Conservation (phyloP, 1,140 invertebrate species). For the Procambarus virginalis region DNA sequence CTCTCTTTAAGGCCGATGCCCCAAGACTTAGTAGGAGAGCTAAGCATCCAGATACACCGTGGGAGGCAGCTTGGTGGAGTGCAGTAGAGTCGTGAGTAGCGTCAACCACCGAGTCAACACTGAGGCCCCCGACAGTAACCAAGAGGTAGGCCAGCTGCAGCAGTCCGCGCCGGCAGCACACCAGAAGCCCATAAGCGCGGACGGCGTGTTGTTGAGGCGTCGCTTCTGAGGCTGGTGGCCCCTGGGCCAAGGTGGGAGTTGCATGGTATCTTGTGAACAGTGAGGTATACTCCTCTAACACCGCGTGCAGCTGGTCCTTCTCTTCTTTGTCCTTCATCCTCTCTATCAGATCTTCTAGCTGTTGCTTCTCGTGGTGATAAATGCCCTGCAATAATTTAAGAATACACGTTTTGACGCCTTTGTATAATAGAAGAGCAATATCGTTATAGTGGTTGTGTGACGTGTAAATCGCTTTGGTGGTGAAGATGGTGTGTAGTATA, state of each 20-base stretch:
- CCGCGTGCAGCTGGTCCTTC: background rate
- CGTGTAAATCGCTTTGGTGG: too few species aligned
- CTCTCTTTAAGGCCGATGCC: background rate
- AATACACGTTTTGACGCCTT: background rate
- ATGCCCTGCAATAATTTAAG: constrained; percentile 3
- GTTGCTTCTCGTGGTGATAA: constrained; percentile 12
- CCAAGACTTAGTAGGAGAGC: background rate
- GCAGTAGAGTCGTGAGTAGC: constrained; percentile 9
- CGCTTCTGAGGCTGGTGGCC: background rate
- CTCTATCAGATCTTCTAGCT: constrained; percentile 17
- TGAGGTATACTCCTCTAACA: background rate
- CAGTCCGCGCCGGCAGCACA: constrained; percentile 17
- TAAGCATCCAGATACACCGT: background rate
- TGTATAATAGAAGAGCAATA: too few species aligned
- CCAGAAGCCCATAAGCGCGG: background rate
- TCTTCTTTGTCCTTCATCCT: constrained; percentile 23
- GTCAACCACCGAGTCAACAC: constrained; percentile 21
- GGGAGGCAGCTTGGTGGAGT: constrained; percentile 13
- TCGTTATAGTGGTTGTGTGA: too few species aligned
- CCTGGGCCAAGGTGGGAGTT: background rate
- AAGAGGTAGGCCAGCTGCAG: constrained; percentile 27
- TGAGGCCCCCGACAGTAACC: background rate
- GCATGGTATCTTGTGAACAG: background rate
- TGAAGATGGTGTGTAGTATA: too few species aligned
- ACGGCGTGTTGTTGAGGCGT: background rate